Conservation (phyloP, 2,888 invertebrate genomes). For the Acanthococcus lagerstroemiae region DNA sequence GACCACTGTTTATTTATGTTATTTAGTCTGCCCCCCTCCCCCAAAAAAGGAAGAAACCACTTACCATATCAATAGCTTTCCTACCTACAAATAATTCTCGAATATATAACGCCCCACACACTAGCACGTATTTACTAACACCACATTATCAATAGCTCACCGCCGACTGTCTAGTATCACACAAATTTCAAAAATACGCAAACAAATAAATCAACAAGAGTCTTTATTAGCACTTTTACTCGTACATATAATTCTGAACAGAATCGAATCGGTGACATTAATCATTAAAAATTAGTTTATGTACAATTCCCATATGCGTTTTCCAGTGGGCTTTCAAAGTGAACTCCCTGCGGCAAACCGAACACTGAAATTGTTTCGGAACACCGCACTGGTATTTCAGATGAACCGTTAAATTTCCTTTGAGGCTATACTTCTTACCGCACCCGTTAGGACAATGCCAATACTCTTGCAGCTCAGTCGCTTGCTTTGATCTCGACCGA, state of each 20-base stretch:
- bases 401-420: slow-evolving; percentile 24
- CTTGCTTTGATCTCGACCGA: no score
- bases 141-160: neutral
- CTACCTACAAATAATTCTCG: no score
- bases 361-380: slow-evolving; percentile 45
- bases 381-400: slow-evolving; percentile 30
- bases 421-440: slow-evolving; percentile 30
- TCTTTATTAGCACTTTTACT: neutral
- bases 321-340: neutral
- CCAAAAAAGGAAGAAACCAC: no score
- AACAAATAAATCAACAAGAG: neutral
- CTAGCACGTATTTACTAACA: no score
- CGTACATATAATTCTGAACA: neutral
- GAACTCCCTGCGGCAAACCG: slow-evolving; percentile 34
- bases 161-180: neutral
- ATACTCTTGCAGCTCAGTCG: no score
- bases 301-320: neutral
- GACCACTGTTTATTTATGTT: no score
- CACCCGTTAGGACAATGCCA: slow-evolving; percentile 30
- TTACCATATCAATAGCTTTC: no score
- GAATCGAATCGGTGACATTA: neutral
- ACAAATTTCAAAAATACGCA: neutral
- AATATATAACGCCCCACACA: no score
- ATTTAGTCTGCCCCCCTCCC: no score
- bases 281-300: neutral